Percentiles rank a stretch among this genome's conserved stretches.
phyloP scores from a whole-genome alignment of 1,140 invertebrate species.

The Phymastichus coffea region DNA sequence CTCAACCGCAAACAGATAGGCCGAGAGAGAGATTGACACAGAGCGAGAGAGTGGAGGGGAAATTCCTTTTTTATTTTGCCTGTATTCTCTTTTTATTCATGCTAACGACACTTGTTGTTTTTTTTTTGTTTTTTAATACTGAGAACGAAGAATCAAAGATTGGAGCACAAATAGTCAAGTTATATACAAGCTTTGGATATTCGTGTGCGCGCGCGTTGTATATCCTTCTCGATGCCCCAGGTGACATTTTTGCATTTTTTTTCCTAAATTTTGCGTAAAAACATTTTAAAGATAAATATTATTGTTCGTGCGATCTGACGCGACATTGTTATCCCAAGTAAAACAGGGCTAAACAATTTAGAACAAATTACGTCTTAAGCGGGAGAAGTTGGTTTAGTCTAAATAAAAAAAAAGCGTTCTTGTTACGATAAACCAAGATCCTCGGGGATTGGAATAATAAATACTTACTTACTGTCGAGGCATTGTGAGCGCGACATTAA shows the following conservation, averaged over 20 bases:
- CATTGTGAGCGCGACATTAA: neutral
- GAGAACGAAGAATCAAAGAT: slow-evolving; percentile 21
- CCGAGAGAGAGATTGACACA: no score
- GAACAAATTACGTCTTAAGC: slow-evolving; percentile 14
- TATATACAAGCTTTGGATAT: neutral
- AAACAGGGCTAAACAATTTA: slow-evolving; percentile 7
- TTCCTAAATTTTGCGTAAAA: no score
- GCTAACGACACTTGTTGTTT: neutral
- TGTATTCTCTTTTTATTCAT: neutral
- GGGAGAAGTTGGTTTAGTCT: slow-evolving; percentile 6
- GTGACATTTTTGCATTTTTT: no score
- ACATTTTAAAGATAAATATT: no score
- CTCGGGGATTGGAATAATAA: neutral
- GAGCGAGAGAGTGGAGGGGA: no score
- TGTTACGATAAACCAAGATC: neutral
- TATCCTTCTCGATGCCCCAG: neutral
- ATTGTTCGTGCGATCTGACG: slow-evolving; percentile 21
- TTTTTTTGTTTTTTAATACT: neutral
- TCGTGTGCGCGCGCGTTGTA: neutral
- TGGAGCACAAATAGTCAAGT: slow-evolving; percentile 27
- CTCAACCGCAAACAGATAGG: no score
- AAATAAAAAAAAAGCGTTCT: neutral
- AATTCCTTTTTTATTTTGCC: no score
- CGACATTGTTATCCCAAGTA: neutral
- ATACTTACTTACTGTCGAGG: neutral